Evolutionary conservation across 2,888 invertebrate species (phyloP), one percentile per base, ranked within the genome.

Genomic region (Andrena bicolor): DNA sequence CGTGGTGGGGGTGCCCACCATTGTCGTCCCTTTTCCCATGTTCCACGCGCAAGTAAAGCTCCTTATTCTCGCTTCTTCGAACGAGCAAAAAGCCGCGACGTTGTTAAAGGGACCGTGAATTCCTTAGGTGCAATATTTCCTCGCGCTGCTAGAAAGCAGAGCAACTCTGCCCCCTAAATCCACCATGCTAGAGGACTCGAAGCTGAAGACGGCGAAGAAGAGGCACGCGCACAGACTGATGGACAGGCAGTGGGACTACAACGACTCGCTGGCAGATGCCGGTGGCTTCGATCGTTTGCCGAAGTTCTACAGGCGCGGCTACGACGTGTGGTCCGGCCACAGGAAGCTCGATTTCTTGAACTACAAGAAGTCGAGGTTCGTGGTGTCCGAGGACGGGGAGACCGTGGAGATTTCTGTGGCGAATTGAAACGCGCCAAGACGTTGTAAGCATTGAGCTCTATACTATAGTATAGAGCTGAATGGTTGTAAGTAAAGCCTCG

Each of bases 1-100:
- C 68, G 96, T 98, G 85, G 94, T 98, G 58, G 98, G 98, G 0
- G 94, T 97, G 16, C 96, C 97, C 0, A 96, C 95, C 85, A 94
- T 95, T 7, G 96, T 97, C 0, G 95, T 96, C 86, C 96, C 96
- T 0, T 95, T 97, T 94, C 95, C 97, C 71, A 95, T 96, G 90
- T 96, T 97, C 90, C 96, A 97, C 90, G 95, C 95, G 77, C 97
- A 97, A 95, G 97, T 97, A 91, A 90, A 16, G 13, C 65, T 20
- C 53, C 26, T 41, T 7, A 3, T 35, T n/a, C 64, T 30, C 65
- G 56, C 23, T 71, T 51, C 20, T 66, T 70, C 28, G 4, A 58
- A 28, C 41, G 7, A 4, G 8, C 6, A 13, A 20, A 8, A 13
- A 60, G 7, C 16, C 13, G 1, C 3, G 28, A 48, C 26, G 26